These are phyloP conservation scores for Panonychus citri DNA, from an alignment of 1,140 invertebrate genomes.

Conservation along the genomic window DNA sequence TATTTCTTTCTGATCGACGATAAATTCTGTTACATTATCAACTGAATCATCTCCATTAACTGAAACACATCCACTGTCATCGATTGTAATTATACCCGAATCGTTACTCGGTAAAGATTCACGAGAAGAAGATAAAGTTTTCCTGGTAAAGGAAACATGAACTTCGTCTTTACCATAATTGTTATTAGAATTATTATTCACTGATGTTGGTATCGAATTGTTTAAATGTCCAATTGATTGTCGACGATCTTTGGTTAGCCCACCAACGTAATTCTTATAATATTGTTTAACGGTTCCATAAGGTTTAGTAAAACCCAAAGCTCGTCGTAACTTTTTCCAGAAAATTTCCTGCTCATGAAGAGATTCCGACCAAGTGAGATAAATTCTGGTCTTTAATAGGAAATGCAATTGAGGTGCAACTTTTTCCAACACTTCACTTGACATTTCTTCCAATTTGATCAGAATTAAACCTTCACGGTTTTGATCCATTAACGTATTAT, in stretches of 20 bases:
- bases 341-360: background rate
- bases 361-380: constrained; percentile 4
- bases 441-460: constrained; percentile 31
- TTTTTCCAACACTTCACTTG: constrained; percentile 10
- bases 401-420: constrained; percentile 3
- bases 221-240: background rate
- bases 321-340: background rate
- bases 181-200: no score
- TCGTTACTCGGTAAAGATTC: no score
- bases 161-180: no score
- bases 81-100: no score
- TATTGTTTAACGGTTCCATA: background rate
- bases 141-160: no score
- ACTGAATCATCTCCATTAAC: no score
- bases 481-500: constrained; percentile 22
- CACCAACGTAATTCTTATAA: background rate
- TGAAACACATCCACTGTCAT: no score
- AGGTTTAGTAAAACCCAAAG: background rate
- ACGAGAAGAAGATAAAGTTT: no score
- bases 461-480: constrained; percentile 32
- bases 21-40: no score
- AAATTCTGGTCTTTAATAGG: constrained; percentile 9
- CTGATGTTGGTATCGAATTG: no score
- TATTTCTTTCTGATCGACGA: no score
- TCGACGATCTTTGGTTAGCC: background rate